Conservation (phyloP, 2,888 invertebrate species). For the Imbricaverruca yamaguchii region DNA sequence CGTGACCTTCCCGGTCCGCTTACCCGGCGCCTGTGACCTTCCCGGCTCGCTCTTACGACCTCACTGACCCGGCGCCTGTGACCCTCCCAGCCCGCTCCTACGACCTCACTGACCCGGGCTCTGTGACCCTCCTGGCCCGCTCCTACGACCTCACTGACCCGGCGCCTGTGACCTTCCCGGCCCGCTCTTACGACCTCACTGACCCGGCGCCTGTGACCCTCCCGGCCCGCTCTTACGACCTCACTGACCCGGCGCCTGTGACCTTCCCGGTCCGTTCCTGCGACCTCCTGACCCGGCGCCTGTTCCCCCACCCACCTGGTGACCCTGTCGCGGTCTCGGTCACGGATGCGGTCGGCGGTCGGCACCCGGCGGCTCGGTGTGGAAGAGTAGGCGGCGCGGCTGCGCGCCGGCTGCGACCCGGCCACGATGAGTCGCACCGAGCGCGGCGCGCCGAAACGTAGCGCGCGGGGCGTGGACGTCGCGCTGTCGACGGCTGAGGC, state of each 20-base stretch:
- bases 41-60: no score
- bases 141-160: neutral
- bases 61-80: no score
- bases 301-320: neutral
- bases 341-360: neutral
- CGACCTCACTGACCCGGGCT: neutral
- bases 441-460: neutral
- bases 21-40: no score
- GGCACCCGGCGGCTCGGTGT: neutral
- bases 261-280: neutral
- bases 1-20: no score
- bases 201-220: neutral
- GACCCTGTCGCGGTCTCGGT: neutral
- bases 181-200: neutral
- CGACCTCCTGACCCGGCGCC: neutral
- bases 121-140: neutral
- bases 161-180: neutral
- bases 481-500: neutral
- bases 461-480: neutral
- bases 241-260: neutral
- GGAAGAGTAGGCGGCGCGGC: neutral
- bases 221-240: neutral
- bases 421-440: neutral
- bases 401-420: neutral
- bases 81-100: no score